These are phyloP conservation scores for Pangasius macronema DNA, from an alignment of 2,797 vertebrate species.

Conservation along the genomic window DNA sequence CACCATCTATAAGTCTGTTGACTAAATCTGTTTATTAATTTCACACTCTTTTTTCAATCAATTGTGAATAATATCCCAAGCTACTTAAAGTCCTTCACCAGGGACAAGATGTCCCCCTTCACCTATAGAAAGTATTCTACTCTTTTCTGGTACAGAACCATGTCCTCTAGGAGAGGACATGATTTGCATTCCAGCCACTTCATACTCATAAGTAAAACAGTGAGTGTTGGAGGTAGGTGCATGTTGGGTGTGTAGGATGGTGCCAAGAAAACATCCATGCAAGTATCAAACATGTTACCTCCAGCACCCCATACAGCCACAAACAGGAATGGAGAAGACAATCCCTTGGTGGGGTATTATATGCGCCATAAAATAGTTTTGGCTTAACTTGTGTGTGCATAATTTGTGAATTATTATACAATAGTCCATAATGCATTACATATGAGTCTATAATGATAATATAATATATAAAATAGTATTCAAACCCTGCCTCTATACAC, in stretches of 20 bases:
- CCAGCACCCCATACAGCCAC: neutral
- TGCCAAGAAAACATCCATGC: neutral
- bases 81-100: neutral
- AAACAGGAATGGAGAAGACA: neutral
- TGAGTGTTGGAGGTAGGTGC: neutral
- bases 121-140: neutral
- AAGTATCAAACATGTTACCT: neutral
- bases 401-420: neutral
- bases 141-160: neutral
- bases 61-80: neutral
- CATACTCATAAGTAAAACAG: neutral
- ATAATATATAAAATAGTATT: neutral
- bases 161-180: neutral
- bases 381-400: neutral
- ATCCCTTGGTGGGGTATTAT: neutral
- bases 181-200: neutral
- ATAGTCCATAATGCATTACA: neutral
- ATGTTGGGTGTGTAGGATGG: neutral
- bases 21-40: neutral
- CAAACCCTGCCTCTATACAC: neutral
- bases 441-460: neutral
- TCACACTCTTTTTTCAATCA: neutral
- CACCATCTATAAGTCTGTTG: neutral
- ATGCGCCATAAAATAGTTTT: neutral
- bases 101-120: neutral